These are phyloP conservation scores for Hirundo rustica DNA, from an alignment of 2,797 vertebrate species.

Conservation along the genomic window DNA sequence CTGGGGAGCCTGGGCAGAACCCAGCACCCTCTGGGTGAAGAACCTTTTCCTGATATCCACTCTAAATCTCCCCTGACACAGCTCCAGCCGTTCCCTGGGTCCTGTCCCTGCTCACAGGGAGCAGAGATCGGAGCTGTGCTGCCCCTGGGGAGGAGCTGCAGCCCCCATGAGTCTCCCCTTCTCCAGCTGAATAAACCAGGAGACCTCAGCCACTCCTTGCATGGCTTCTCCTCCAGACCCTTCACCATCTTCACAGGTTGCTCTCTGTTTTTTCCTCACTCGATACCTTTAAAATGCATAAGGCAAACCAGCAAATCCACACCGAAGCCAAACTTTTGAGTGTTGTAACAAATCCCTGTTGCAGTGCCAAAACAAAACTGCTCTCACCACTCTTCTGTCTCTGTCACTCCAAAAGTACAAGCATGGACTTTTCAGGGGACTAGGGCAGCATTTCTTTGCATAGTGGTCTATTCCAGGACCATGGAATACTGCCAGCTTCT, in stretches of 20 bases:
- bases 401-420: neutral
- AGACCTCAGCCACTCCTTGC: neutral
- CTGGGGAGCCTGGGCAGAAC: neutral
- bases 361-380: neutral
- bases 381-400: neutral
- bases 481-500: neutral
- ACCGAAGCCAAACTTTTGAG: neutral
- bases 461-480: neutral
- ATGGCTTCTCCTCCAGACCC: neutral
- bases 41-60: neutral
- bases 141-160: neutral
- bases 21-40: neutral
- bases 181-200: neutral
- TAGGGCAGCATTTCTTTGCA: neutral
- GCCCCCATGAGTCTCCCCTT: accelerated
- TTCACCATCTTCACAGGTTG: neutral
- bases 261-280: neutral
- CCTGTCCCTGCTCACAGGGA: neutral
- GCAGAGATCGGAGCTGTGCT: neutral
- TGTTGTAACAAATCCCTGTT: neutral
- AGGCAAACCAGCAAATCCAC: neutral
- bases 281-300: neutral
- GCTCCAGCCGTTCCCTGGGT: neutral
- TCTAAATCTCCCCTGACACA: neutral
- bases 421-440: neutral